Conservation (phyloP, 2,113 vertebrate genomes). For the Anarrhichthys ocellatus region DNA sequence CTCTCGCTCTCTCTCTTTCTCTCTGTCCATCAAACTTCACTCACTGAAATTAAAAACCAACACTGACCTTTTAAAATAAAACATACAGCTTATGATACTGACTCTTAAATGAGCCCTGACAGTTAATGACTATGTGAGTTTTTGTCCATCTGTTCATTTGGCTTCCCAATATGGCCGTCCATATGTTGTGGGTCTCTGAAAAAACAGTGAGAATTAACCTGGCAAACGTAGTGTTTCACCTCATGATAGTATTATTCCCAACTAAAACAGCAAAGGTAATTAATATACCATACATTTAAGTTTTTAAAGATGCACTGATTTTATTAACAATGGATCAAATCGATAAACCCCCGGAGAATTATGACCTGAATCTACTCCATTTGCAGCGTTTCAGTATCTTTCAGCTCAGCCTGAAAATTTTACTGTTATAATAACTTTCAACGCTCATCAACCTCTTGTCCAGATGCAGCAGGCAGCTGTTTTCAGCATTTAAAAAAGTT, state of each 20-base stretch:
- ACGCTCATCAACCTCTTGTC: not conserved
- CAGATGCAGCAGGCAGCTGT: not conserved
- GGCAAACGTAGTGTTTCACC: conserved; percentile 18
- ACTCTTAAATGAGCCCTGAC: conserved; percentile 44
- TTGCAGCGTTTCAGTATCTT: not conserved
- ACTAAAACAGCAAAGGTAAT: not conserved
- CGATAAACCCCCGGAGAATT: not conserved
- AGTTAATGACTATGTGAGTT: conserved; percentile 29
- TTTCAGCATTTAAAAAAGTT: not conserved
- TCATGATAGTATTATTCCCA: conserved; percentile 29
- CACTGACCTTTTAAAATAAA: conserved; percentile 11
- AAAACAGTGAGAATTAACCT: conserved; percentile 50
- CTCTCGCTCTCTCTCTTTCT: not conserved
- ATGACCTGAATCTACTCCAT: not conserved
- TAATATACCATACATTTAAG: not conserved
- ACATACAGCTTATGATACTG: conserved; percentile 12
- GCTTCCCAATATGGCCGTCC: conserved; percentile 53
- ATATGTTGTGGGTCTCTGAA: conserved; percentile 39
- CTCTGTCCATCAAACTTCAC: not conserved
- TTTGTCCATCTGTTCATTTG: conserved; percentile 68
- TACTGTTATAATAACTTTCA: not conserved
- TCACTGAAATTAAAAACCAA: conserved; percentile 14
- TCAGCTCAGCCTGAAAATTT: not conserved
- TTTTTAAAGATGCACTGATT: not conserved
- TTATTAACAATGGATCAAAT: not conserved